Evolutionary conservation across 1,140 invertebrate genomes (phyloP), one percentile per base, ranked within the genome.

Genomic region (Apocrypta bakeri): DNA sequence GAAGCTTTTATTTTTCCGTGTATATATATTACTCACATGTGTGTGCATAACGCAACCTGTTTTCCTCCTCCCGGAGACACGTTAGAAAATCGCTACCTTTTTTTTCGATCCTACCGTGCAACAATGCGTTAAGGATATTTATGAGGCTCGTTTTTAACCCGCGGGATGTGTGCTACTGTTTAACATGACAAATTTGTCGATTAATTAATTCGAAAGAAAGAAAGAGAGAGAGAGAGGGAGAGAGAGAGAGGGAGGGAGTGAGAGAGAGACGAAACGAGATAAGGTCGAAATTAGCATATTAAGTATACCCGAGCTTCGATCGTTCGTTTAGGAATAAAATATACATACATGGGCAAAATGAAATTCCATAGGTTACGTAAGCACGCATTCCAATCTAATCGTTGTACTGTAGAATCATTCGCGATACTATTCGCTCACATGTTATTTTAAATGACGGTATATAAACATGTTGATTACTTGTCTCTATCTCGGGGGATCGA

Each of bases 121-220:
- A 68, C 64, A 29, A 68, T 31, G 64, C 64, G 64, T 31, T 29
- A 24, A 48, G 21, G 7, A 4, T 66, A 81, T 81, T 75, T 75
- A 75, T 81, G 48, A 48, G 9, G 29, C 48, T 81, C 71, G 68
- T 81, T 81, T 79, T 75, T 66, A 31, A 81, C 48, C 21, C n/a
- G n/a, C n/a, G 48, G 6, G 48, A 56, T 17, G n/a, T 56, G 6
- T 14, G 40, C 80, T 76, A 40, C 80, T 61, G 72, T 71, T 29
- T 33, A 82, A 69, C 42, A 61, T 82, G 80, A 82, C 64, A 76
- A 71, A 82, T 82, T 77, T 71, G 73, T 61, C 64, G 76, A 82
- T 82, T 74, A 82, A 82, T 74, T 75, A 81, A 66, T 76, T 76
- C 73, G 42, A 74, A 21, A 48, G 69, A 42, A 29, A 66, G 27